Evolutionary conservation across 2,888 invertebrate genomes (phyloP), one percentile per base, ranked within the genome.

Genomic region (Boloria euphrosyne): DNA sequence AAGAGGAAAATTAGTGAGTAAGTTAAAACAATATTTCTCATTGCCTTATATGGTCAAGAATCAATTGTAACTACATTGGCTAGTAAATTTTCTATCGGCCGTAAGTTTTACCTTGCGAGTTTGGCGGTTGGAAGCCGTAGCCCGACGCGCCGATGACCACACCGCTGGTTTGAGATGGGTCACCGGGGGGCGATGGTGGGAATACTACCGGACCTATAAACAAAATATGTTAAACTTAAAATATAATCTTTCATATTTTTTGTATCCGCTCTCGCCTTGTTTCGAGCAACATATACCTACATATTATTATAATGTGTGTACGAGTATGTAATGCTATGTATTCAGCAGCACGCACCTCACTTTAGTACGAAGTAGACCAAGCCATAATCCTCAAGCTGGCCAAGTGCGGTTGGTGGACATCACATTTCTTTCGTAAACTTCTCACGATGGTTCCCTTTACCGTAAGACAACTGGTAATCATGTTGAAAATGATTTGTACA

Each of bases 131-230:
- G 85, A 97, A 97, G 74, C 97, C 97, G 83, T 94, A 97, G 74
- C 97, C 97, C 58, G 96, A 96, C 67, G 96, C 97, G 67, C 97
- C 97, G 43, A 95, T 95, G 65, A 96, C 93, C 47, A 97, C 97
- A 17, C 97, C 97, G 81, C 96, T 96, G 74, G 95, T 95, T 84
- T 95, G 95, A 71, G 94, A 92, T 52, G 95, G 93, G 75, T 95
- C 95, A 69, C 95, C 94, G 75, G 93, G 88, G 10, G 95, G 95
- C 27, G 94, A 93, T 67, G 94, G 94, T 47, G 96, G 96, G 91
- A 97, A 97, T 60, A 96, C 93, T 59, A 97, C 96, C 69, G 97
- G 97, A 76, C 97, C 97, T 95, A 93, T 43, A 89, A 89, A 38
- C 7, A 38, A 47, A 52, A 57, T 10, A 44, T 14, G 10, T 16